Evolutionary conservation across 35 echinoderm and acorn worm genomes (phyloP).

Genomic region (Eucidaris tribuloides): DNA sequence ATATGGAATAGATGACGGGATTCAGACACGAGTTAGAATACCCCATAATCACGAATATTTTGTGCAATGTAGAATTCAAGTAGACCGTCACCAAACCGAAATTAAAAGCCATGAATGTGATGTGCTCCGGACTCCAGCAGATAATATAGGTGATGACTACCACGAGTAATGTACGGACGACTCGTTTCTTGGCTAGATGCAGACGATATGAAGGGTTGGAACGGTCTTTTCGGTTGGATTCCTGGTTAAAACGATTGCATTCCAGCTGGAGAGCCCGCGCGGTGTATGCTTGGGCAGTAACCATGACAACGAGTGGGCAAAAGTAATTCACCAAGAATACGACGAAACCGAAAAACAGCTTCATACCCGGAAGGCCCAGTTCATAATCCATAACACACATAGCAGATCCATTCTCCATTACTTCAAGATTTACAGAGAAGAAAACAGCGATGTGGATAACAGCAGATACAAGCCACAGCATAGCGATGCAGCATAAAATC

Average conservation of each 20-base stretch:
- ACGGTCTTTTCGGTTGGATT: not conserved
- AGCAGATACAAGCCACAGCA: not conserved
- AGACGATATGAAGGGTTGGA: constrained; percentile 24
- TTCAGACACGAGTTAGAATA: not conserved
- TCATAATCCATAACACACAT: not conserved
- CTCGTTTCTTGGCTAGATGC: constrained; percentile 49
- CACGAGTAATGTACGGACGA: constrained; percentile 73
- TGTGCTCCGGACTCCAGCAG: constrained; percentile 82
- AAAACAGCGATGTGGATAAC: not conserved
- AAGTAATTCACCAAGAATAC: no score
- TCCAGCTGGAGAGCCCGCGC: not conserved
- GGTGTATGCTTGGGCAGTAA: not conserved
- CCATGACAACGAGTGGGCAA: not conserved
- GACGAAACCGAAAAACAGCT: no score
- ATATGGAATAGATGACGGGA: not conserved
- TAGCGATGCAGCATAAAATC: not conserved
- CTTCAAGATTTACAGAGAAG: not conserved
- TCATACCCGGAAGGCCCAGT: not conserved
- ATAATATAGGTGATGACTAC: constrained; percentile 85
- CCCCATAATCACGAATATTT: not conserved
- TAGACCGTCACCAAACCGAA: constrained; percentile 9
- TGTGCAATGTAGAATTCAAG: not conserved
- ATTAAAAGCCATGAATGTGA: constrained; percentile 63
- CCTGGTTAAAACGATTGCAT: not conserved
- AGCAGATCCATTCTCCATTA: not conserved